These are phyloP conservation scores for Pammene fasciana DNA, from an alignment of 2,888 invertebrate genomes.

Conservation along the genomic window DNA sequence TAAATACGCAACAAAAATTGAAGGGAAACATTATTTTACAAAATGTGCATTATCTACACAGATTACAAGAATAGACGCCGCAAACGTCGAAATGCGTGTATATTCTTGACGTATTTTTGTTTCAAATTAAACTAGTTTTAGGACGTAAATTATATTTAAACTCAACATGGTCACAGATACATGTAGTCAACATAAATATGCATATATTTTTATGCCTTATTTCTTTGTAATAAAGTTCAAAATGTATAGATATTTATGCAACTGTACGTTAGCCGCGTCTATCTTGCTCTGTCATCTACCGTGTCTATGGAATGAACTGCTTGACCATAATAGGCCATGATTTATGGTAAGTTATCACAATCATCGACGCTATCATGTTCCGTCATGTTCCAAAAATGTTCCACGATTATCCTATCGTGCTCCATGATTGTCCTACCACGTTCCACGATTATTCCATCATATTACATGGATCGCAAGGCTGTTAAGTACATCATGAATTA, in stretches of 20 bases:
- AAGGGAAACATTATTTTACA: conserved; percentile 7
- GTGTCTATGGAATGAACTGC: background rate
- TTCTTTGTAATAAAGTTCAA: too few species aligned
- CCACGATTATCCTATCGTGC: background rate
- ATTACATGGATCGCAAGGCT: background rate
- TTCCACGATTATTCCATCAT: too few species aligned
- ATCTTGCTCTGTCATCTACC: background rate
- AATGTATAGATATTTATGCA: background rate
- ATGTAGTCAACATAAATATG: background rate
- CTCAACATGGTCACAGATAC: background rate
- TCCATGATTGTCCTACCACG: background rate
- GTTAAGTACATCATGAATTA: background rate
- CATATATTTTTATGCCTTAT: too few species aligned
- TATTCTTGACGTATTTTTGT: background rate
- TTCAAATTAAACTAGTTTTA: background rate
- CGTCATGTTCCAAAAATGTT: background rate
- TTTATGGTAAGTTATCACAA: background rate
- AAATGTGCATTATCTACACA: conserved; percentile 6
- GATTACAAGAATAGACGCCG: conserved; percentile 13
- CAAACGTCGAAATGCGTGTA: background rate
- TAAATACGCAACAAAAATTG: conserved; percentile 19
- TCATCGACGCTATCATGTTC: background rate
- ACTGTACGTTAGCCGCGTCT: background rate
- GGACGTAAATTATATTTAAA: conserved; percentile 1
- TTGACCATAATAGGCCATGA: too few species aligned